Base-by-base conservation (phyloP, 2,888 invertebrate species). In the Polia nebulosa region DNA sequence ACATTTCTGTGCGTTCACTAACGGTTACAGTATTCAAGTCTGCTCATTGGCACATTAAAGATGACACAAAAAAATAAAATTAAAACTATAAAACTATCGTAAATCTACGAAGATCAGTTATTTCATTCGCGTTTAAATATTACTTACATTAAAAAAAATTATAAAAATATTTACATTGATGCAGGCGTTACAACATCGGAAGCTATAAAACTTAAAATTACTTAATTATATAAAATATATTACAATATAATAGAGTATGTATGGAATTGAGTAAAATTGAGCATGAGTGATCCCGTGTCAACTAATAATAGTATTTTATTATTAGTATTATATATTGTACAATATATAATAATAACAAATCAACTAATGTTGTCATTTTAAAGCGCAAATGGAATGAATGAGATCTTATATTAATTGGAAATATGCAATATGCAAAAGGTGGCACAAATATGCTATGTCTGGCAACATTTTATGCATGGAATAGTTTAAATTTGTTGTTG, bases 321-420 rank as follows among this genome's bases (percentile, higher is more conserved):
- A n/a, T n/a, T n/a, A n/a, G n/a, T n/a, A n/a, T n/a, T n/a, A n/a
- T n/a, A n/a, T n/a, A n/a, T n/a, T n/a, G n/a, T n/a, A 39, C 61
- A 61, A 27, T 61, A 59, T 58, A 72, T 68, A 69, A 80, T 67
- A 59, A 74, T 68, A 80, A 79, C 47, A 70, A 81, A 65, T 68
- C 45, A 69, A 80, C 62, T 72, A 65, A 55, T 73, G 57, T 74
- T 82, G 77, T 76, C 70, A 76, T 83, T 86, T 92, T 93, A 94
- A 93, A 94, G 92, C 92, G 83, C 81, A 78, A 85, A 88, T 94
- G 95, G 95, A 95, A 95, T 95, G 95, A 57, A 90, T 95, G 95
- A 95, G 95, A 95, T 95, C 95, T 92, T 90, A 90, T 80, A 89
- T 72, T 65, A 75, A 86, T 76, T 80, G 75, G 66, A 71, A 78